phyloP scores from a whole-genome alignment of 2,888 invertebrate genomes.

The Leuctra nigra region DNA sequence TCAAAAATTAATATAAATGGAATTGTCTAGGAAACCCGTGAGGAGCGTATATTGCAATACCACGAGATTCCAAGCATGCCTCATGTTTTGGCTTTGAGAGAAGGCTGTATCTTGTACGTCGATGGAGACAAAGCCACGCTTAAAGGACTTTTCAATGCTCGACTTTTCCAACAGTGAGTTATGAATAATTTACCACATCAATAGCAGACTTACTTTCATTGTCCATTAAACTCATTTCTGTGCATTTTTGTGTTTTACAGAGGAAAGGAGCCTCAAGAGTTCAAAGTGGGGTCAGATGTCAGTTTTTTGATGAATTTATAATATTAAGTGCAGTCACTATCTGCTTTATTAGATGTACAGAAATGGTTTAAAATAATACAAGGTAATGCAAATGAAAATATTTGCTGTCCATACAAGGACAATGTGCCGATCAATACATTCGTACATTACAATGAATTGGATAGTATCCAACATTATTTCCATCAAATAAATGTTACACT shows the following conservation, averaged over 20 bases:
- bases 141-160: constrained; percentile 56
- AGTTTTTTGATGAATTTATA: constrained; percentile 47
- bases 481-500: too few relatives aligned
- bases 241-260: constrained; percentile 42
- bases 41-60: constrained; percentile 64
- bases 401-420: too few relatives aligned
- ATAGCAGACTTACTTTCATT: neutral
- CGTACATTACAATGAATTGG: too few relatives aligned
- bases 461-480: too few relatives aligned
- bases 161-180: constrained; percentile 58
- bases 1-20: neutral
- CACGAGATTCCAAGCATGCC: constrained; percentile 51
- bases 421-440: too few relatives aligned
- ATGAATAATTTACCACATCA: constrained; percentile 6
- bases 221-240: neutral
- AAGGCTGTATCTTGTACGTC: constrained; percentile 60
- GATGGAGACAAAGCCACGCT: constrained; percentile 51
- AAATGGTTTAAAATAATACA: too few relatives aligned
- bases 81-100: constrained; percentile 62
- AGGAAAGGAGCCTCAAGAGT: constrained; percentile 45
- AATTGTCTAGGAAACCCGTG: constrained; percentile 56
- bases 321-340: too few relatives aligned
- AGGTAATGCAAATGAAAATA: too few relatives aligned
- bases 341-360: too few relatives aligned
- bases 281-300: constrained; percentile 50